A percentile compares a stretch with the other conserved stretches of the same genome.
Conservation (phyloP, 23 tunicate genomes). For the Clavelina lepadiformis region DNA sequence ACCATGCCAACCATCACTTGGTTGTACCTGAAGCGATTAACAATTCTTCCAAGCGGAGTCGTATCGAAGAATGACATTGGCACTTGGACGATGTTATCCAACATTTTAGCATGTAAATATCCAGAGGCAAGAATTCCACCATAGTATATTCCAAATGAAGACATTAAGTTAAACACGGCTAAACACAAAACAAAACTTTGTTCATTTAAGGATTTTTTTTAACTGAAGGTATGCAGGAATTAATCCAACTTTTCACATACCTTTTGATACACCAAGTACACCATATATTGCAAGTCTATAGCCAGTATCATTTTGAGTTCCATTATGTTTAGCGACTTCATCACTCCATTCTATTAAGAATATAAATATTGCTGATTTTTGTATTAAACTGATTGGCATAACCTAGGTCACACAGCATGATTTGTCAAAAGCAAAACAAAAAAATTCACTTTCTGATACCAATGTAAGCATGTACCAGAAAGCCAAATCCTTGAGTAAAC, state of each 20-base stretch:
- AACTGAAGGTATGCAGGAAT: too few species aligned
- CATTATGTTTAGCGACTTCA: neutral
- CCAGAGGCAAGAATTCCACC: slow-evolving; percentile 30
- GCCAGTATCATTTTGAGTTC: slow-evolving; percentile 20
- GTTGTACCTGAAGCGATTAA: slow-evolving; percentile 27
- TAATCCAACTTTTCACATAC: slow-evolving; percentile 14
- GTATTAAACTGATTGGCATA: too few species aligned
- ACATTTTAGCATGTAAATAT: slow-evolving; percentile 18
- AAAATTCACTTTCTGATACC: too few species aligned
- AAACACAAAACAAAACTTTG: neutral
- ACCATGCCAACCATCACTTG: neutral
- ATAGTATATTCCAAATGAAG: slow-evolving; percentile 7
- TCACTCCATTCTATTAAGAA: neutral
- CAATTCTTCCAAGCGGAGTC: slow-evolving; percentile 53
- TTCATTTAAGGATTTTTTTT: neutral
- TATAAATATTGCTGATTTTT: too few species aligned
- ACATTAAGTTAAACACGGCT: slow-evolving; percentile 16
- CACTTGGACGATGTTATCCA: slow-evolving; percentile 18
- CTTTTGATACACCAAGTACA: slow-evolving; percentile 26
- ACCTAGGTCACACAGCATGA: neutral
- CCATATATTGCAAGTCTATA: slow-evolving; percentile 27
- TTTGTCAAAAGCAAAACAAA: too few species aligned
- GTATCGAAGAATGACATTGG: slow-evolving; percentile 65
- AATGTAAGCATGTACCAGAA: neutral
- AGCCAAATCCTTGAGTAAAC: neutral